Evolutionary conservation across 1,140 invertebrate genomes (phyloP), one percentile per base, ranked within the genome.

Genomic region (Drepana arcuata): DNA sequence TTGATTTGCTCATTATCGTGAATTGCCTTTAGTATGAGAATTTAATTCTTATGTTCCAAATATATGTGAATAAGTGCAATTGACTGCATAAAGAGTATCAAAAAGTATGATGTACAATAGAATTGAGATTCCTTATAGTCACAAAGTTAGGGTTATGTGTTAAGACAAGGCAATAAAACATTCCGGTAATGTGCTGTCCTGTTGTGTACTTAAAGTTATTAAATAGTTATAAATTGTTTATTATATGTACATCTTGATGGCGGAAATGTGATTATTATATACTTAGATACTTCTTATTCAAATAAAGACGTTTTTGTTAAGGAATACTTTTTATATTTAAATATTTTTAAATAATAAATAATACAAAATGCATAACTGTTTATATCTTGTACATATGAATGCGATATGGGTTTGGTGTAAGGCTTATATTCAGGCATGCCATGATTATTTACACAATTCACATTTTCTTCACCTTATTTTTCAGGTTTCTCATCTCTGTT

Each of bases 381-480:
- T 46, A 49, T 43, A 39, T 14, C 32, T 14, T 25, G 29, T 37
- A 15, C 33, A 41, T 21, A 21, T 21, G 18, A 21, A 21, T 4
- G 9, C 18, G 9, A 21, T 5, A 9, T 9, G 9, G 18, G 9
- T 21, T 5, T 21, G 18, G 18, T 21, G 18, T 5, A 21, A 9
- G 18, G n/a, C n/a, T n/a, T n/a, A n/a, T n/a, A n/a, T n/a, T n/a
- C n/a, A n/a, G n/a, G n/a, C n/a, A n/a, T n/a, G n/a, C n/a, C n/a
- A n/a, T n/a, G n/a, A n/a, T n/a, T n/a, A n/a, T n/a, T n/a, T n/a
- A 21, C 4, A 21, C 9, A 13, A 25, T 40, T 57, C 56, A 75
- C 61, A 68, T 71, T 67, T 83, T 84, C 47, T 81, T 73, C 41
- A 74, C 71, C 47, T 72, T 83, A 37, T 73, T 68, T 63, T 85